phyloP scores from a whole-genome alignment of 2,888 invertebrate genomes.

The Achlya flavicornis region DNA sequence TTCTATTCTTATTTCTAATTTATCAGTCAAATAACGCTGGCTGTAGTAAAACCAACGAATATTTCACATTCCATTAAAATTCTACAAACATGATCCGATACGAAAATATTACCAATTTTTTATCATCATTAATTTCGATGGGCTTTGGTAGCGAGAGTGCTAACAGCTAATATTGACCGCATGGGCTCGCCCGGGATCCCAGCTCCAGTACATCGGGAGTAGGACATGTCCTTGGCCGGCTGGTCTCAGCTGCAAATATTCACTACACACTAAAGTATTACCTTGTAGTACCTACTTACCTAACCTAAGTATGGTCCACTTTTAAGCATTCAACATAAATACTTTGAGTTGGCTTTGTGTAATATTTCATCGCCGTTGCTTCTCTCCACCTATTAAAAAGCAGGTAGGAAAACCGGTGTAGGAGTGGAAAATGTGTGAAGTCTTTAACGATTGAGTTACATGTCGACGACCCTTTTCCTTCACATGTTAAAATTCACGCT shows the following conservation, averaged over 20 bases:
- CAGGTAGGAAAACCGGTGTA: too few relatives aligned
- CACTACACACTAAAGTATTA: background rate
- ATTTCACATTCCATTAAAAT: background rate
- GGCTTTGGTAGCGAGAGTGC: background rate
- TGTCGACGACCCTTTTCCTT: too few relatives aligned
- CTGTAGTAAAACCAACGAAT: background rate
- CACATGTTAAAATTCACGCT: too few relatives aligned
- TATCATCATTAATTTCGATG: background rate
- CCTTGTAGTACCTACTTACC: background rate
- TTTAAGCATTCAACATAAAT: too few relatives aligned
- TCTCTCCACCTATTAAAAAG: too few relatives aligned
- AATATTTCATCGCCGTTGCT: too few relatives aligned
- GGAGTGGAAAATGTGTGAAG: too few relatives aligned
- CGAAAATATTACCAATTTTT: background rate
- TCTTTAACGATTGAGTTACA: too few relatives aligned
- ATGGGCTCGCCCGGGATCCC: background rate
- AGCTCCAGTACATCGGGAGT: background rate
- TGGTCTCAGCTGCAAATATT: background rate
- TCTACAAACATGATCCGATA: background rate
- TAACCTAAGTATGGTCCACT: background rate
- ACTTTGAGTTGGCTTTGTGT: too few relatives aligned
- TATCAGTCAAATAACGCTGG: too few relatives aligned
- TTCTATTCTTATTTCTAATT: too few relatives aligned
- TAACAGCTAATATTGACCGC: background rate
- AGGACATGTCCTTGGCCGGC: background rate